A percentile compares a stretch with the other conserved stretches of the same genome.
Conservation (phyloP, 2,113 vertebrate genomes). For the Pachycephala philippinensis region DNA sequence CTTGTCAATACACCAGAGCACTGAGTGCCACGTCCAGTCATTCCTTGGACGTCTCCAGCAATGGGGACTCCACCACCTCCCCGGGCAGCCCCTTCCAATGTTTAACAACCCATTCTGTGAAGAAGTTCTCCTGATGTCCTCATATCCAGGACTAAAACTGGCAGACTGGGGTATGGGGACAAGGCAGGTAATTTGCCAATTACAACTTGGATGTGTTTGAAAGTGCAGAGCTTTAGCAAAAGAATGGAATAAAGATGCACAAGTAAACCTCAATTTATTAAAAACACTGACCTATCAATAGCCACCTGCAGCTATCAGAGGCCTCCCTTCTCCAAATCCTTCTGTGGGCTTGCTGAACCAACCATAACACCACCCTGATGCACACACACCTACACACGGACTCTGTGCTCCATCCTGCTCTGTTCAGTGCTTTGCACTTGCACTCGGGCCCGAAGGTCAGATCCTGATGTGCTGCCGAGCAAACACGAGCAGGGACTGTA, state of each 20-base stretch:
- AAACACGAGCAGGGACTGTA: rapidly evolving
- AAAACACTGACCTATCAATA: not conserved
- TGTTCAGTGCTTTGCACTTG: not conserved
- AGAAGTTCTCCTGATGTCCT: not conserved
- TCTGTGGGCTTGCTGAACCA: not conserved
- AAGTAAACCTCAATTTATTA: not conserved
- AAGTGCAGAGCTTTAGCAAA: not conserved
- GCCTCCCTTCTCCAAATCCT: not conserved
- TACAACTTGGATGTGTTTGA: too few species aligned
- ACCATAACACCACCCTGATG: rapidly evolving
- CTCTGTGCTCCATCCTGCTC: not conserved
- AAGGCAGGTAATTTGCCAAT: too few species aligned
- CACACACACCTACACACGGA: rapidly evolving
- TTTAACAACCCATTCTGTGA: not conserved
- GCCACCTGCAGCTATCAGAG: not conserved
- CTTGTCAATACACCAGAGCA: not conserved
- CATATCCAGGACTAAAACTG: not conserved
- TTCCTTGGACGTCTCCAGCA: not conserved
- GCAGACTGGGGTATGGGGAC: rapidly evolving
- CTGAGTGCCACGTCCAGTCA: not conserved
- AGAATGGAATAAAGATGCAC: not conserved
- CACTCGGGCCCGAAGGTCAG: not conserved
- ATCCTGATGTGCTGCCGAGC: not conserved
- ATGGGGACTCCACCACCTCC: too few species aligned
- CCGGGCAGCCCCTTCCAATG: not conserved